A percentile compares a stretch with the other conserved stretches of the same genome.
These are phyloP conservation scores for Lordiphosa clarofinis DNA, from an alignment of 1,140 invertebrate genomes.

Conservation along the genomic window DNA sequence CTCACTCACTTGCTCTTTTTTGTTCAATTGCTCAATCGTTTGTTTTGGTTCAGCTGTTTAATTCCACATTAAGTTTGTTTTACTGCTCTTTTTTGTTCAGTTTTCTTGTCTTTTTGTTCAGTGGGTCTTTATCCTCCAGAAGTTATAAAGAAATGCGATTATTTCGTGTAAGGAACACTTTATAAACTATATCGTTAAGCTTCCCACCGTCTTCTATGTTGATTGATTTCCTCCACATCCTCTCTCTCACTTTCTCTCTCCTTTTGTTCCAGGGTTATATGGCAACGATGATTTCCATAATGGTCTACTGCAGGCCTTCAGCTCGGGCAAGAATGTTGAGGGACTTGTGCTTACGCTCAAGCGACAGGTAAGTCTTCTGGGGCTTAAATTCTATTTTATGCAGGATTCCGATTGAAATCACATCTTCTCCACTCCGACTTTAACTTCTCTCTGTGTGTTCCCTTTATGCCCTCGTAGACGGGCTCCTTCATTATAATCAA, in stretches of 20 bases:
- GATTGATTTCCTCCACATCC: slow-evolving; percentile 1
- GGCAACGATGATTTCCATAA: slow-evolving; percentile 97
- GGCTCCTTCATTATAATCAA: slow-evolving; percentile 53
- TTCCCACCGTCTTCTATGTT: too few species aligned
- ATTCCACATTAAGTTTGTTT: too few species aligned
- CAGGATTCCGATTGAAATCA: slow-evolving; percentile 7
- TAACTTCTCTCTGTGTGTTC: slow-evolving; percentile 1
- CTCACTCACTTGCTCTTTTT: too few species aligned
- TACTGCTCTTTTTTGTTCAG: too few species aligned
- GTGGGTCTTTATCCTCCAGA: too few species aligned
- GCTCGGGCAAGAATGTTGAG: slow-evolving; percentile 89
- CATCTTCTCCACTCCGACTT: background rate
- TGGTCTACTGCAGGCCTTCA: slow-evolving; percentile 89
- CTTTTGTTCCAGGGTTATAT: slow-evolving; percentile 85
- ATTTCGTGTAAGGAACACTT: too few species aligned
- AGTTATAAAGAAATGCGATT: too few species aligned
- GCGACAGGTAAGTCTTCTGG: slow-evolving; percentile 82
- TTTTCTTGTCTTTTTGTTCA: too few species aligned
- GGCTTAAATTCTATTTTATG: background rate
- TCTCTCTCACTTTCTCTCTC: slow-evolving; percentile 12
- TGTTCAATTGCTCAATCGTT: too few species aligned
- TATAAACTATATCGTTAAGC: too few species aligned
- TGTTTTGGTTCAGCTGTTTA: too few species aligned
- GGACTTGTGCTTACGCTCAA: slow-evolving; percentile 86
- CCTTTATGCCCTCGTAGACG: slow-evolving; percentile 5